Conservation (phyloP, 2,113 vertebrate species). For the Cygnus atratus region DNA sequence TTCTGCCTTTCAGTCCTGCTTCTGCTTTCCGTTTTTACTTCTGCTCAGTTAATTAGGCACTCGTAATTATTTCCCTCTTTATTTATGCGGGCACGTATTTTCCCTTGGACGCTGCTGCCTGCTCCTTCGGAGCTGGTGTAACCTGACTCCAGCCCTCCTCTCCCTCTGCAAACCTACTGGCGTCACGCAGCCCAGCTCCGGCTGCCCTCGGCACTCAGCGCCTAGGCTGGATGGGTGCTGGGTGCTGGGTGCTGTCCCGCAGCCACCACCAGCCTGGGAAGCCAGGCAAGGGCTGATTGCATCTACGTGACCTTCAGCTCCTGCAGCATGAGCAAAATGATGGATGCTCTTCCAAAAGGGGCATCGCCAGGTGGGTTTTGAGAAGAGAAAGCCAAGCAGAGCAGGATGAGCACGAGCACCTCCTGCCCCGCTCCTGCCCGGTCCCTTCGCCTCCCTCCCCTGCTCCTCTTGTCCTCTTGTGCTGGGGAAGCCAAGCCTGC, state of each 20-base stretch:
- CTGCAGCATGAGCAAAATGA: neutral
- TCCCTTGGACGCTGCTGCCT: neutral
- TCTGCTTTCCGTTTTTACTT: slow-evolving; percentile 3
- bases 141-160: neutral
- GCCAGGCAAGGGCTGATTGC: too few species aligned
- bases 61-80: slow-evolving; percentile 20
- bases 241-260: neutral
- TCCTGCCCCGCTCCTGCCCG: neutral
- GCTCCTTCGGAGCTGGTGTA: neutral
- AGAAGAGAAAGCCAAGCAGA: neutral
- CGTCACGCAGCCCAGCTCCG: neutral
- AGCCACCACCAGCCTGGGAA: neutral
- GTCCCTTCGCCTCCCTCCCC: neutral
- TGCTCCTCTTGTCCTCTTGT: rapidly evolving
- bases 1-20: neutral
- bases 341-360: neutral
- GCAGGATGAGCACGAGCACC: rapidly evolving
- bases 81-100: neutral
- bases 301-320: neutral
- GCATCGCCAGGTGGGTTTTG: neutral
- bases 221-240: neutral
- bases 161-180: neutral
- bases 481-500: neutral
- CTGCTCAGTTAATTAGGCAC: slow-evolving; percentile 5
- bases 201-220: neutral